Conservation (phyloP, 1,140 invertebrate genomes). For the Drosophila equinoxialis region DNA sequence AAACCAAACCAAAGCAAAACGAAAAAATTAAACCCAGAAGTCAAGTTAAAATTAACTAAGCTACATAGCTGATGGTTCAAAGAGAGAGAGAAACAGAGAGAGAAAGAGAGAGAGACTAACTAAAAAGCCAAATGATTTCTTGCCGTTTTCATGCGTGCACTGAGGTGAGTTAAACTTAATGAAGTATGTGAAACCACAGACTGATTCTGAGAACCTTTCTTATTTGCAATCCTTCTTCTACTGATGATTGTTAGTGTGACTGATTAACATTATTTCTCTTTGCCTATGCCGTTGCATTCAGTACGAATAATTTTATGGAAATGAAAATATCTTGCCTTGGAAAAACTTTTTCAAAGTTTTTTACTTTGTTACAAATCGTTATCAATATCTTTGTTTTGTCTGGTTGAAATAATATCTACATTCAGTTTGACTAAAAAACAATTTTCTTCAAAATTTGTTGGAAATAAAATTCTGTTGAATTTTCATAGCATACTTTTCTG, state of each 20-base stretch:
- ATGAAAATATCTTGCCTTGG: neutral
- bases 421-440: neutral
- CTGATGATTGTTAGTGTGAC: neutral
- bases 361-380: too few species aligned
- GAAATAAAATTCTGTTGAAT: neutral
- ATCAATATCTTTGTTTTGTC: too few species aligned
- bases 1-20: constrained; percentile 7
- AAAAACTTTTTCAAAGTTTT: too few species aligned
- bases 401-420: too few species aligned
- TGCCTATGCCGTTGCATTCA: neutral
- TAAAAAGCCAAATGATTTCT: neutral
- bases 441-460: neutral
- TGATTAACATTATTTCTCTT: neutral
- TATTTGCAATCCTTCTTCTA: neutral
- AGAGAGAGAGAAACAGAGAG: too few species aligned
- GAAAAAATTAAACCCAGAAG: constrained; percentile 32
- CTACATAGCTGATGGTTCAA: neutral
- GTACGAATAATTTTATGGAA: neutral
- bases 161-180: neutral
- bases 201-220: neutral
- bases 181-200: neutral
- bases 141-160: neutral
- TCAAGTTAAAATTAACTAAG: constrained; percentile 59
- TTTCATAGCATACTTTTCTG: constrained; percentile 22
- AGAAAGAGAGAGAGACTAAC: neutral